Evolutionary conservation across 2,888 invertebrate genomes (phyloP), one percentile per base, ranked within the genome.

Genomic region (Oegoconia quadripuncta): DNA sequence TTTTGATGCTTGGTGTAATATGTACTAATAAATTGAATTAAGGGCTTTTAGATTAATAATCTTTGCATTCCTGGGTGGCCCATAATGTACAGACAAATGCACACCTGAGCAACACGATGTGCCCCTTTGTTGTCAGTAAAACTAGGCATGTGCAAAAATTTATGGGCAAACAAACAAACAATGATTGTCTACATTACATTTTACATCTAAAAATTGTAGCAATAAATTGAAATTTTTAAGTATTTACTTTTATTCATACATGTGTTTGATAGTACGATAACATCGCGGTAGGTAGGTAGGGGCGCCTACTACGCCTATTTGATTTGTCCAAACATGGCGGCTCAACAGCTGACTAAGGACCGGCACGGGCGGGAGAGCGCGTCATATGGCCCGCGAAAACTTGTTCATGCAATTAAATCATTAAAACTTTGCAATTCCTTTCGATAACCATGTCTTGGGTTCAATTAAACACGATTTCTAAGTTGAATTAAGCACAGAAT

Each of bases 301-400:
- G 63, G 74, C 70, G 71, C 68, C 61, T 86, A 86, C 81, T 86
- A 86, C 87, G 87, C 84, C 84, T 86, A 81, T 86, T 83, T 75
- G 73, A 74, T 77, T 75, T 69, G 70, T 72, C 79, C 79, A 86
- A 88, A 88, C 84, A 88, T 88, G 88, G 88, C 88, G 82, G 86
- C 73, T 72, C 79, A 88, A 88, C 88, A 88, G 88, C 88, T 88
- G 88, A 88, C 88, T 87, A 81, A 60, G 59, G 66, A 72, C 87
- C 86, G 86, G 81, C 74, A 80, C 80, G 78, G 76, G 74, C 76
- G 74, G 80, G 74, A 73, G 75, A 74, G 66, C 58, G 70, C 66
- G 65, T 77, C 74, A 69, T 74, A 75, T 71, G 70, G 72, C 58
- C 59, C 57, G 52, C 57, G 54, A 52, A 61, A 59, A 52, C 52